These are phyloP conservation scores for Halictus ligatus DNA, from an alignment of 2,888 invertebrate genomes.

Conservation along the genomic window DNA sequence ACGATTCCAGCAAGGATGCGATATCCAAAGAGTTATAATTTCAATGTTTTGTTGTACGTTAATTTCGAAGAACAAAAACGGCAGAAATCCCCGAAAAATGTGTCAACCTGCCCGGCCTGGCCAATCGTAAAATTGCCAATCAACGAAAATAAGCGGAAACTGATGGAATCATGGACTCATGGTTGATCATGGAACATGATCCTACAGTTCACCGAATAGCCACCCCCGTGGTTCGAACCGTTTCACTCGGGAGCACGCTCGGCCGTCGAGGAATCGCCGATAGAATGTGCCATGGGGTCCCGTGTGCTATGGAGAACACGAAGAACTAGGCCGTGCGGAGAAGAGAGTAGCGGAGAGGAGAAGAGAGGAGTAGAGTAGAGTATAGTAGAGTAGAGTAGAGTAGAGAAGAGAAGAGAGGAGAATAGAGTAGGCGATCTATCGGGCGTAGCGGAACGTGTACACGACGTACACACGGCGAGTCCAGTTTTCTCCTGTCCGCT, in stretches of 20 bases:
- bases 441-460: constrained; percentile 58
- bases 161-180: too few species aligned
- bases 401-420: constrained; percentile 17
- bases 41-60: too few species aligned
- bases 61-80: not conserved
- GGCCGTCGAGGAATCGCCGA: constrained; percentile 48
- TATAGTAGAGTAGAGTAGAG: constrained; percentile 22
- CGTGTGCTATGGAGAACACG: constrained; percentile 34
- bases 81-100: not conserved
- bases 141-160: not conserved
- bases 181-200: not conserved
- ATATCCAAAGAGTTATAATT: too few species aligned
- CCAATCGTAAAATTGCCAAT: not conserved
- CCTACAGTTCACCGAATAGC: constrained; percentile 23
- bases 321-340: constrained; percentile 6
- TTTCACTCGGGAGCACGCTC: constrained; percentile 36
- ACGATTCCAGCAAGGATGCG: too few species aligned
- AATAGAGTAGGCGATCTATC: constrained; percentile 51
- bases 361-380: constrained; percentile 15
- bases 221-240: constrained; percentile 37
- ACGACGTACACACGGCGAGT: constrained; percentile 52
- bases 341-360: not conserved
- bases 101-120: not conserved
- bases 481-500: constrained; percentile 53
- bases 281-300: constrained; percentile 34